A percentile compares a stretch with the other conserved stretches of the same genome.
Evolutionary conservation across 2,888 invertebrate species (phyloP).

Genomic region (Hydroisotoma schaefferi): DNA sequence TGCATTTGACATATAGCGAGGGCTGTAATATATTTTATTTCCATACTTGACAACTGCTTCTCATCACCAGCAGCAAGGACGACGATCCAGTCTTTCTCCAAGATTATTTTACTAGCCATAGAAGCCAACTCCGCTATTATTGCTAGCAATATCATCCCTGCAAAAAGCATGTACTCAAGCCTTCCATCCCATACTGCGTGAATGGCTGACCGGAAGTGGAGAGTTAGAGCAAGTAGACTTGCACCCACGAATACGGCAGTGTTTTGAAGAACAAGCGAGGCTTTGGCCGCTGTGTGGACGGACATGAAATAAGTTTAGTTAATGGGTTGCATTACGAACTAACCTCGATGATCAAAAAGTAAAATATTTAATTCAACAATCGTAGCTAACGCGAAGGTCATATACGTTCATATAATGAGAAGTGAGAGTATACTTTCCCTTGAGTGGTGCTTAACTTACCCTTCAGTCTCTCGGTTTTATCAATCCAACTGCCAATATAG

Average conservation of each 20-base stretch:
- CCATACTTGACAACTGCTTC: slow-evolving; percentile 52
- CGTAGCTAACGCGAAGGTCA: no score
- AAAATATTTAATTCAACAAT: no score
- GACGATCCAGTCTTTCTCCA: slow-evolving; percentile 56
- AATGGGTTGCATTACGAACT: no score
- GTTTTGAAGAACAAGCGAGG: slow-evolving; percentile 54
- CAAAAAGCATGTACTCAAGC: slow-evolving; percentile 44
- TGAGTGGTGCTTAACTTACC: slow-evolving; percentile 49
- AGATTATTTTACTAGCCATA: slow-evolving; percentile 52
- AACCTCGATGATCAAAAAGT: no score
- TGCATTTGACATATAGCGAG: no score
- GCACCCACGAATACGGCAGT: slow-evolving; percentile 53
- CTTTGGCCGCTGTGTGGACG: slow-evolving; percentile 55
- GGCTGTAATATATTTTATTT: no score
- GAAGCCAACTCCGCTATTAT: slow-evolving; percentile 52
- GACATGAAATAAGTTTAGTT: no score
- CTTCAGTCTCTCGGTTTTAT: slow-evolving; percentile 53
- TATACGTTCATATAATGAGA: no score
- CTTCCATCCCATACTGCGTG: slow-evolving; percentile 36
- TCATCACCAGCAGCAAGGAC: slow-evolving; percentile 53
- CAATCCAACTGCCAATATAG: slow-evolving; percentile 56
- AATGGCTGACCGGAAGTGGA: slow-evolving; percentile 36
- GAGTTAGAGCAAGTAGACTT: slow-evolving; percentile 49
- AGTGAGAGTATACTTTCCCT: no score
- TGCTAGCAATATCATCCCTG: slow-evolving; percentile 52